phyloP scores from a whole-genome alignment of 2,888 invertebrate genomes.

The Parnassius mnemosyne region DNA sequence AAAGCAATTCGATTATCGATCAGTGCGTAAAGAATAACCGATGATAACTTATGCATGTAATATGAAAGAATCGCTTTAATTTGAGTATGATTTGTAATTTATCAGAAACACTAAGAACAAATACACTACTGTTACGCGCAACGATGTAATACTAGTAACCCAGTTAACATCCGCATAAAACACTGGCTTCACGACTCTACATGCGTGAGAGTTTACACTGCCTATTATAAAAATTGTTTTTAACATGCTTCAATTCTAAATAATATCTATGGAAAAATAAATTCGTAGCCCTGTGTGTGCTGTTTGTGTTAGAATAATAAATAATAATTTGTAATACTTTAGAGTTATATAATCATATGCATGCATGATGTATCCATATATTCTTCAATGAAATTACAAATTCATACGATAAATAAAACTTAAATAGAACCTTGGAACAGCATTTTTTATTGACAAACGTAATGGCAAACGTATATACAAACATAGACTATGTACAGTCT shows the following conservation, averaged over 20 bases:
- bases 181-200: conserved; percentile 8
- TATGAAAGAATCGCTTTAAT: conserved; percentile 10
- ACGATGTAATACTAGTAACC: conserved; percentile 28
- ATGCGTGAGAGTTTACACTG: conserved; percentile 11
- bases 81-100: conserved; percentile 11
- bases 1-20: conserved; percentile 35
- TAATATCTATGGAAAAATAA: neutral
- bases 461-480: neutral
- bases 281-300: neutral
- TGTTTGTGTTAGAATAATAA: neutral
- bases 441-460: conserved; percentile 7
- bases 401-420: neutral
- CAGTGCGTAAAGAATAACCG: conserved; percentile 38
- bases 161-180: conserved; percentile 23
- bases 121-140: conserved; percentile 23
- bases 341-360: neutral
- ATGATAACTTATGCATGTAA: conserved; percentile 33
- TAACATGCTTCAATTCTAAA: neutral
- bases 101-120: conserved; percentile 7
- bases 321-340: neutral
- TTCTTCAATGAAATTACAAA: neutral
- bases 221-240: neutral
- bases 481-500: conserved; percentile 12
- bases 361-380: neutral
- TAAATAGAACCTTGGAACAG: conserved; percentile 20